Percentiles rank a stretch among this genome's conserved stretches.
Conservation (phyloP, 92 coral and sea anemone species). For the Scolanthus callimorphus region DNA sequence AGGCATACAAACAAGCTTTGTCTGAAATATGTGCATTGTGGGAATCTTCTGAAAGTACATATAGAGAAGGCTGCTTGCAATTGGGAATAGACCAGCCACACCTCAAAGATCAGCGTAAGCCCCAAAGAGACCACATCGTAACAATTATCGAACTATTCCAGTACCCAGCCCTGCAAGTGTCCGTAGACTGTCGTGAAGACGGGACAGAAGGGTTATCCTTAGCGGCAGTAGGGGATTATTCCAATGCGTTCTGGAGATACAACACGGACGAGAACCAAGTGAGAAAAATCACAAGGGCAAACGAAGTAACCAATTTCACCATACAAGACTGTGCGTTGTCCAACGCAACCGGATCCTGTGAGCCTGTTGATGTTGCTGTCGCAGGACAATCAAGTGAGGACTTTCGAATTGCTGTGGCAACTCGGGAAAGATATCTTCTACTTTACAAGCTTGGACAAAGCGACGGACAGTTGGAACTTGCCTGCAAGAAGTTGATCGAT, state of each 20-base stretch:
- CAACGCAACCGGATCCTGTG: no score
- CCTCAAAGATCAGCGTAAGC: constrained; percentile 11
- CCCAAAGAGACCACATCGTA: constrained; percentile 24
- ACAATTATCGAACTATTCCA: constrained; percentile 25
- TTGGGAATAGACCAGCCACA: constrained; percentile 8
- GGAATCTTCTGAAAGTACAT: constrained; percentile 23
- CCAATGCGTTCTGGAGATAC: constrained; percentile 2
- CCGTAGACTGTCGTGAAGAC: neutral
- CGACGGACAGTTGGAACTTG: no score
- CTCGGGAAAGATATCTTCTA: no score
- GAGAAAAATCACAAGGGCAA: neutral
- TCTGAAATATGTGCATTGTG: constrained; percentile 34
- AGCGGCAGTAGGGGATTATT: neutral
- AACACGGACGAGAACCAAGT: neutral
- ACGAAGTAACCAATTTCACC: no score
- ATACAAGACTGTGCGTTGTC: no score
- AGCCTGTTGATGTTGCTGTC: no score
- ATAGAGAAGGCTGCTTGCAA: constrained; percentile 10
- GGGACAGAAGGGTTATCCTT: neutral
- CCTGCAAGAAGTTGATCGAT: no score
- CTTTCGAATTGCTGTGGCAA: no score
- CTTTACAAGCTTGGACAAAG: no score
- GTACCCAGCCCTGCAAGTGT: constrained; percentile 30
- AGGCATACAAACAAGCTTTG: constrained; percentile 15
- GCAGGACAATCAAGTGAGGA: no score